phyloP scores from a whole-genome alignment of 2,888 invertebrate genomes.

The Aelia acuminata region DNA sequence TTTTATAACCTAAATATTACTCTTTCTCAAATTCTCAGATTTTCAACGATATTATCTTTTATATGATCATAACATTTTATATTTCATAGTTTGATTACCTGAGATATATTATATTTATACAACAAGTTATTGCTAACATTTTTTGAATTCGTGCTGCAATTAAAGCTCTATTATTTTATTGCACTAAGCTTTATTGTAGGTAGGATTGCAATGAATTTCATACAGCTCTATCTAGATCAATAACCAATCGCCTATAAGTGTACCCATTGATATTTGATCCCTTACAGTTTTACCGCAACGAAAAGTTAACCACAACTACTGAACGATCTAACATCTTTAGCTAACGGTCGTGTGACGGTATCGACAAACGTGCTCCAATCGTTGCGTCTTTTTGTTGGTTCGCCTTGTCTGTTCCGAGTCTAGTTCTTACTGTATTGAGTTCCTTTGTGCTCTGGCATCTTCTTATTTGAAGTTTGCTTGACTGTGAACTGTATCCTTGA shows the following conservation, averaged over 20 bases:
- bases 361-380: constrained; percentile 4
- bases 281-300: not conserved
- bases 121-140: too few species aligned
- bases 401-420: not conserved
- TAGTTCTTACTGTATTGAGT: not conserved
- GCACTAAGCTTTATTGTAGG: too few species aligned
- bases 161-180: too few species aligned
- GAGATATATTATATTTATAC: too few species aligned
- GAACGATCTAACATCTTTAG: not conserved
- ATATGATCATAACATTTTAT: too few species aligned
- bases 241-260: not conserved
- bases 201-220: too few species aligned
- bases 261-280: not conserved
- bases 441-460: not conserved
- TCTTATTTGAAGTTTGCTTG: not conserved
- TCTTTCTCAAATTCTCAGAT: too few species aligned
- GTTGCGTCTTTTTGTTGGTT: not conserved
- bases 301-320: not conserved
- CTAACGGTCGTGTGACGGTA: not conserved
- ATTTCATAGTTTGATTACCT: too few species aligned
- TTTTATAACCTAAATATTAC: too few species aligned
- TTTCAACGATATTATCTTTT: too few species aligned
- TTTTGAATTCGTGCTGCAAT: too few species aligned
- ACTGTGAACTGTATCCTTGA: not conserved
- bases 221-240: not conserved